Evolutionary conservation across 2,797 vertebrate genomes (phyloP).

Genomic region (Cuniculus paca): DNA sequence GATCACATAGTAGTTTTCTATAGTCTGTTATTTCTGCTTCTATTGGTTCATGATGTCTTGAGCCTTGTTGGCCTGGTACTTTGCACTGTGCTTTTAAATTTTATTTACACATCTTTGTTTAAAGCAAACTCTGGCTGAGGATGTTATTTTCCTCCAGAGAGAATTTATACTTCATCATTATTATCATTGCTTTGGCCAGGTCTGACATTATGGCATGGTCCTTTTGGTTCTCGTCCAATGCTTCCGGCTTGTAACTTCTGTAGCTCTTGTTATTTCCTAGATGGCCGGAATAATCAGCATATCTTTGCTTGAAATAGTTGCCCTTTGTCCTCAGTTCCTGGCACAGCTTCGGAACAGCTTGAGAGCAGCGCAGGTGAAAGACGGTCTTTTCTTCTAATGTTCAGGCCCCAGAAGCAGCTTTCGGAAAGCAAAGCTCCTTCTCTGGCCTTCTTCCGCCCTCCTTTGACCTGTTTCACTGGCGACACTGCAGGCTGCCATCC

Average conservation of each 20-base stretch:
- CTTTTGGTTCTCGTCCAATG: background rate
- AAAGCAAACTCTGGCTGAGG: background rate
- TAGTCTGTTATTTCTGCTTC: background rate
- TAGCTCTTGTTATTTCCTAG: background rate
- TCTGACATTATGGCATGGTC: background rate
- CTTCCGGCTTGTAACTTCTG: too few species aligned
- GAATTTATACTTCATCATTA: background rate
- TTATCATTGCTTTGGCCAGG: background rate
- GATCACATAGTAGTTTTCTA: background rate
- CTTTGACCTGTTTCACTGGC: background rate
- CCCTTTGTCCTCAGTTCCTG: background rate
- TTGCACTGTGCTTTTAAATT: background rate
- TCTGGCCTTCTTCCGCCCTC: background rate
- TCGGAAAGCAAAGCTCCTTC: background rate
- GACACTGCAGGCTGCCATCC: too few species aligned
- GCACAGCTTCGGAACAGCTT: background rate
- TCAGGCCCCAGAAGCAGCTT: background rate
- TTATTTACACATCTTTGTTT: constrained; percentile 9
- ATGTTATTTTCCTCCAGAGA: background rate
- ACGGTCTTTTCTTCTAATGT: background rate
- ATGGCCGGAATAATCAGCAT: background rate
- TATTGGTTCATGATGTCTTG: background rate
- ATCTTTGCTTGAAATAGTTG: background rate
- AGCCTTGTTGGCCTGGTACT: background rate
- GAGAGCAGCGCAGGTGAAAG: background rate